Evolutionary conservation across 2,888 invertebrate species (phyloP).

Genomic region (Tuberolachnus salignus): DNA sequence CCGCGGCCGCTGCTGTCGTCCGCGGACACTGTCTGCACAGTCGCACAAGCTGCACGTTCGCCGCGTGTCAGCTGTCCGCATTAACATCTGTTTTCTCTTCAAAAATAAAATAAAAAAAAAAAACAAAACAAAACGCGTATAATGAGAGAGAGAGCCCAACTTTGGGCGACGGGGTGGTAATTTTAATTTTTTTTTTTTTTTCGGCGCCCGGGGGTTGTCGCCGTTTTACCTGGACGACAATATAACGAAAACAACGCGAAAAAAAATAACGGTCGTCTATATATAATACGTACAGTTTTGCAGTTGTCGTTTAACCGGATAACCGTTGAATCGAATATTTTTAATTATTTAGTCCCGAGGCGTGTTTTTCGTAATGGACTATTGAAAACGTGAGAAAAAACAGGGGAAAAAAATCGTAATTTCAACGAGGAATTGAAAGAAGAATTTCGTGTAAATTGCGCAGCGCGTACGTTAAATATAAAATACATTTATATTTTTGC

Average conservation of each 20-base stretch:
- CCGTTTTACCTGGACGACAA: slow-evolving; percentile 17
- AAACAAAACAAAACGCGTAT: not conserved
- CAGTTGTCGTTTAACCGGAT: too few relatives aligned
- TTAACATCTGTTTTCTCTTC: slow-evolving; percentile 18
- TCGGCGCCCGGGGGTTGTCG: not conserved
- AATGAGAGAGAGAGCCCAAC: slow-evolving; percentile 14
- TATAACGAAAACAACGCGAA: not conserved
- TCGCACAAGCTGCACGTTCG: slow-evolving; percentile 30
- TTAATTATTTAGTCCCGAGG: too few relatives aligned
- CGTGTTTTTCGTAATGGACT: too few relatives aligned
- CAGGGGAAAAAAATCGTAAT: too few relatives aligned
- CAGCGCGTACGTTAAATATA: too few relatives aligned
- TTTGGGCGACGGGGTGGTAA: slow-evolving; percentile 19
- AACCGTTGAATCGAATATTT: too few relatives aligned
- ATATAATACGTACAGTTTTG: too few relatives aligned
- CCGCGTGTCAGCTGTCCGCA: not conserved
- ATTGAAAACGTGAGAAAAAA: too few relatives aligned
- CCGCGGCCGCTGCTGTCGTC: not conserved
- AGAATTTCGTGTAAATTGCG: too few relatives aligned
- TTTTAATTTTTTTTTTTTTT: not conserved
- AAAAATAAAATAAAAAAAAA: too few relatives aligned
- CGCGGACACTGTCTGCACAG: not conserved
- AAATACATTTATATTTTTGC: too few relatives aligned
- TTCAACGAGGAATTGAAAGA: too few relatives aligned
- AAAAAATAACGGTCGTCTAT: slow-evolving; percentile 13